A percentile compares a stretch with the other conserved stretches of the same genome.
Evolutionary conservation across 2,888 invertebrate genomes (phyloP).

Genomic region (Eupelmus urozonus): DNA sequence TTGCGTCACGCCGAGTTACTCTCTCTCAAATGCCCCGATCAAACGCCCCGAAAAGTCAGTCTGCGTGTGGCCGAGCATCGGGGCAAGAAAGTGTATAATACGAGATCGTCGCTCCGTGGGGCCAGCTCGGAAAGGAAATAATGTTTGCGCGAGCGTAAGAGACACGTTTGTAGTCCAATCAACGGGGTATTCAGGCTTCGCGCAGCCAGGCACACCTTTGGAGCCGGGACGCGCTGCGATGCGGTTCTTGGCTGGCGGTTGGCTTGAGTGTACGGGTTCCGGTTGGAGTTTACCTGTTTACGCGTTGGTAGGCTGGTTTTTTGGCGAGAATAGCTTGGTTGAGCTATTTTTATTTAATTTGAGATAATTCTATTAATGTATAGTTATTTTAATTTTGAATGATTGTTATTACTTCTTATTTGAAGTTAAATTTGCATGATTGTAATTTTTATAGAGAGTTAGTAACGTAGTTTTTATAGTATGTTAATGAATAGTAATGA

Average conservation of each 20-base stretch:
- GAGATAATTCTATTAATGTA: background rate
- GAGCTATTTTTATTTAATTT: background rate
- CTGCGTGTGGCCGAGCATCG: constrained; percentile 70
- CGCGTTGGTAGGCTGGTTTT: too few species aligned
- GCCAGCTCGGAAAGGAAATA: constrained; percentile 56
- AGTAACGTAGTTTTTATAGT: too few species aligned
- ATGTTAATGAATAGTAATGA: too few species aligned
- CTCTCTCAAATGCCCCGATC: constrained; percentile 66
- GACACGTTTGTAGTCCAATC: constrained; percentile 77
- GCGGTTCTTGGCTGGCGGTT: too few species aligned
- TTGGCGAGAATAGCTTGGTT: too few species aligned
- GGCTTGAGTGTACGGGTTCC: too few species aligned
- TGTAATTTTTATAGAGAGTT: too few species aligned
- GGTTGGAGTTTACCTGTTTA: too few species aligned
- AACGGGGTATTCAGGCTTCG: constrained; percentile 76
- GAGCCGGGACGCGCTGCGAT: too few species aligned
- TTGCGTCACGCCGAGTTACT: constrained; percentile 68
- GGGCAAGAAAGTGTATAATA: background rate
- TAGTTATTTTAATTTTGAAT: too few species aligned
- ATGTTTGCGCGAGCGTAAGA: constrained; percentile 68
- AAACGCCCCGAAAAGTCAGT: constrained; percentile 69
- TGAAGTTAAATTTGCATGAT: too few species aligned
- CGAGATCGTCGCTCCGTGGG: constrained; percentile 62
- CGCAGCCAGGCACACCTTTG: constrained; percentile 71
- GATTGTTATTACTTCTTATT: too few species aligned